A percentile compares a stretch with the other conserved stretches of the same genome.
phyloP scores from a whole-genome alignment of 2,888 invertebrate species.

The Gymnosoma rotundatum region DNA sequence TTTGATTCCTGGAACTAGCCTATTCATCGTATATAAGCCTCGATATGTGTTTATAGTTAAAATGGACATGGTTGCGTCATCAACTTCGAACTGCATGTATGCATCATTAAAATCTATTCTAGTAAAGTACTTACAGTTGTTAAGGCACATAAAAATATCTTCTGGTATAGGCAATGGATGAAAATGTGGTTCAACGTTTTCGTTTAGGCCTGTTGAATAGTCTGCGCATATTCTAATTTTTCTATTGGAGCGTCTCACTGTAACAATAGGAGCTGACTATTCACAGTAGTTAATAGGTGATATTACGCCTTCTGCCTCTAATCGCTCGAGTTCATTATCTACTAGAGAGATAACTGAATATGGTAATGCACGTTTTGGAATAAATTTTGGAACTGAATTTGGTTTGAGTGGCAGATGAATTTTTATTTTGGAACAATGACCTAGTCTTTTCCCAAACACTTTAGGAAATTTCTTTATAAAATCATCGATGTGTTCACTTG shows the following conservation, averaged over 20 bases:
- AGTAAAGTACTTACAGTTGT: background rate
- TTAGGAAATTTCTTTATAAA: background rate
- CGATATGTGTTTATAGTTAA: conserved; percentile 10
- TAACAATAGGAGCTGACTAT: too few species aligned
- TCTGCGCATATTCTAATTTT: conserved; percentile 13
- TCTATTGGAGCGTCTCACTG: background rate
- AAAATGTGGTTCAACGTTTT: background rate
- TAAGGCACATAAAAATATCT: background rate
- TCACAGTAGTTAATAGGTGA: too few species aligned
- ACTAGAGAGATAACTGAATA: too few species aligned
- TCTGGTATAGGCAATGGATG: background rate
- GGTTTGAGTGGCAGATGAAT: too few species aligned
- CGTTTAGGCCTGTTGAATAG: conserved; percentile 11
- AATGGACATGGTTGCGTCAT: background rate
- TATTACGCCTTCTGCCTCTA: too few species aligned
- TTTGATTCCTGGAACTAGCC: background rate
- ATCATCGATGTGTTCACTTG: background rate
- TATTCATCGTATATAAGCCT: conserved; percentile 4
- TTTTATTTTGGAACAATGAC: too few species aligned
- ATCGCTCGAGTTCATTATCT: too few species aligned
- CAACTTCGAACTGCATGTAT: too few species aligned
- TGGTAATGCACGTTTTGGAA: too few species aligned
- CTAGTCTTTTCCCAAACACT: too few species aligned
- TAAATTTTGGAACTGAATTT: too few species aligned
- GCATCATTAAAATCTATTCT: too few species aligned